These are phyloP conservation scores for Lipotes vexillifer DNA, from an alignment of 2,113 vertebrate species.

Conservation along the genomic window DNA sequence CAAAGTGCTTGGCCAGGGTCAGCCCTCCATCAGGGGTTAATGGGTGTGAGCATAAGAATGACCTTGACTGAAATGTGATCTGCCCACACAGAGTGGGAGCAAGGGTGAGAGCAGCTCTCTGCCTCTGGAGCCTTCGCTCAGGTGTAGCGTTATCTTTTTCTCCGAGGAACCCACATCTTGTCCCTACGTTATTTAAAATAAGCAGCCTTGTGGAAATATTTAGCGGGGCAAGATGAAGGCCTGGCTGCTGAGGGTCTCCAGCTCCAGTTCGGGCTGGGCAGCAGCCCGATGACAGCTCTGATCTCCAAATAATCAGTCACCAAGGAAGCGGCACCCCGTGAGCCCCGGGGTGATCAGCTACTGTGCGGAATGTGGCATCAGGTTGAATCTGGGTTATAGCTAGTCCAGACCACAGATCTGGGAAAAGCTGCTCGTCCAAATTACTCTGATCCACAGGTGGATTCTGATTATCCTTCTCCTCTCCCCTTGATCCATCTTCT, in stretches of 20 bases:
- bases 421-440: constrained; percentile 76
- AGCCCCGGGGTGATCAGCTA: constrained; percentile 62
- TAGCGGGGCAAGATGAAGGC: background rate
- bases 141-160: background rate
- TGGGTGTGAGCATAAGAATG: background rate
- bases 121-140: background rate
- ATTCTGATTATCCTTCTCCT: constrained; percentile 79
- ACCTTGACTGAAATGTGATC: background rate
- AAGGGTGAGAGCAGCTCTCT: background rate
- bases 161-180: background rate
- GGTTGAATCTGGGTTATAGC: constrained; percentile 63
- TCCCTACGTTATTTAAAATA: constrained; percentile 2
- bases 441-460: constrained; percentile 80
- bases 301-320: constrained; percentile 58
- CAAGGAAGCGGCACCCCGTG: background rate
- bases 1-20: background rate
- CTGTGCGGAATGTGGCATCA: constrained; percentile 36
- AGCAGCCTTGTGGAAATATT: constrained; percentile 12
- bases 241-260: constrained; percentile 4
- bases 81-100: background rate
- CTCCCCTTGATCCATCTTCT: constrained; percentile 78
- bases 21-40: background rate
- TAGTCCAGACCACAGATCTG: constrained; percentile 74
- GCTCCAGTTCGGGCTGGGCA: constrained; percentile 13
- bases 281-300: background rate